These are phyloP conservation scores for Pelosia muscerda DNA, from an alignment of 2,888 invertebrate genomes.

Conservation along the genomic window DNA sequence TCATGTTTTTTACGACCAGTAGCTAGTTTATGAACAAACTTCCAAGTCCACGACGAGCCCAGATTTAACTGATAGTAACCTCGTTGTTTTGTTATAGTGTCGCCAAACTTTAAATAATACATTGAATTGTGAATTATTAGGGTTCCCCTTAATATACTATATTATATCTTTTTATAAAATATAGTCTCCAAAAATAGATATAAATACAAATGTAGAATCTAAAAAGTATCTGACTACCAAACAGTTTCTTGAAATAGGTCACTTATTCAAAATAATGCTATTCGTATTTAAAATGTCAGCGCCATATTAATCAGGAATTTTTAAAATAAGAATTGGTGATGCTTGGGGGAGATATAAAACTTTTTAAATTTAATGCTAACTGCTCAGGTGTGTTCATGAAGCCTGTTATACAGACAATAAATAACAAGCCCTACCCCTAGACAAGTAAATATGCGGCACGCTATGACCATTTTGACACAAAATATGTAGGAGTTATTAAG, in stretches of 20 bases:
- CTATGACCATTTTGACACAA: not conserved
- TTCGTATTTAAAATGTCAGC: not conserved
- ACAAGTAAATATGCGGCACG: too few relatives aligned
- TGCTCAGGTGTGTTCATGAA: not conserved
- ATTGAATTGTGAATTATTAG: conserved; percentile 21
- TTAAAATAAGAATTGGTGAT: not conserved
- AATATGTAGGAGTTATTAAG: not conserved
- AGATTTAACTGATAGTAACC: conserved; percentile 45
- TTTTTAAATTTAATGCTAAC: not conserved
- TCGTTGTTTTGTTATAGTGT: conserved; percentile 32
- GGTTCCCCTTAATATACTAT: not conserved
- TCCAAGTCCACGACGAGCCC: conserved; percentile 32
- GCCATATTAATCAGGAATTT: not conserved
- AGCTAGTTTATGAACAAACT: conserved; percentile 48
- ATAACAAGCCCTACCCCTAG: too few relatives aligned
- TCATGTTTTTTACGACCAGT: conserved; percentile 54
- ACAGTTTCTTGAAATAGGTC: not conserved
- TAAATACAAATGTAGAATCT: not conserved
- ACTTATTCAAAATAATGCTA: not conserved
- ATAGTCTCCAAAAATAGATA: not conserved
- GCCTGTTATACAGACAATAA: not conserved
- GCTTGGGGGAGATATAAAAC: not conserved
- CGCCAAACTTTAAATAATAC: conserved; percentile 24
- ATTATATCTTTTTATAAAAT: not conserved
- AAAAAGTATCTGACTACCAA: not conserved